Conservation (phyloP, 2,888 invertebrate species). For the Actias luna region DNA sequence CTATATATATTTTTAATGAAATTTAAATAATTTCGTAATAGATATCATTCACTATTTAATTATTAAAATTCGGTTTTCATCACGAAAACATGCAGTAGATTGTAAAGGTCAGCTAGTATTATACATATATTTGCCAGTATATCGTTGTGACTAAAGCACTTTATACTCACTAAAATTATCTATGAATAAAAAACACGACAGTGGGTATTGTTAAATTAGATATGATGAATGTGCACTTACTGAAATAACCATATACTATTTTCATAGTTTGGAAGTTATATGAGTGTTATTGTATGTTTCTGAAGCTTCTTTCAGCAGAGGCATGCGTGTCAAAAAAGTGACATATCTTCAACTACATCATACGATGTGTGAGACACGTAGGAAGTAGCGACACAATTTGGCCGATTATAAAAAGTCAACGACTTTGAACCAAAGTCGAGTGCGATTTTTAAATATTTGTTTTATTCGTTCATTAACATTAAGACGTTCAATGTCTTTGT, state of each 20-base stretch:
- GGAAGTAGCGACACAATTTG: neutral
- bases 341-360: neutral
- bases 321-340: neutral
- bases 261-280: neutral
- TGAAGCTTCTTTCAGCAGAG: neutral
- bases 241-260: neutral
- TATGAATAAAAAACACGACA: no score
- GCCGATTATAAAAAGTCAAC: neutral
- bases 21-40: no score
- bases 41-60: no score
- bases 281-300: neutral
- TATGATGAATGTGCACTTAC: neutral
- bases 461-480: constrained; percentile 23
- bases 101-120: neutral
- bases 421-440: constrained; percentile 5
- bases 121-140: neutral
- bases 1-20: no score
- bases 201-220: no score
- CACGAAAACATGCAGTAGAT: no score
- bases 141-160: neutral
- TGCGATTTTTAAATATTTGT: constrained; percentile 1
- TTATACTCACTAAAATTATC: neutral
- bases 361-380: neutral
- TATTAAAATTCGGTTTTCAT: no score
- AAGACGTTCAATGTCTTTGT: constrained; percentile 13